A percentile compares a stretch with the other conserved stretches of the same genome.
These are phyloP conservation scores for Caranx ignobilis DNA, from an alignment of 2,113 vertebrate genomes.

Conservation along the genomic window DNA sequence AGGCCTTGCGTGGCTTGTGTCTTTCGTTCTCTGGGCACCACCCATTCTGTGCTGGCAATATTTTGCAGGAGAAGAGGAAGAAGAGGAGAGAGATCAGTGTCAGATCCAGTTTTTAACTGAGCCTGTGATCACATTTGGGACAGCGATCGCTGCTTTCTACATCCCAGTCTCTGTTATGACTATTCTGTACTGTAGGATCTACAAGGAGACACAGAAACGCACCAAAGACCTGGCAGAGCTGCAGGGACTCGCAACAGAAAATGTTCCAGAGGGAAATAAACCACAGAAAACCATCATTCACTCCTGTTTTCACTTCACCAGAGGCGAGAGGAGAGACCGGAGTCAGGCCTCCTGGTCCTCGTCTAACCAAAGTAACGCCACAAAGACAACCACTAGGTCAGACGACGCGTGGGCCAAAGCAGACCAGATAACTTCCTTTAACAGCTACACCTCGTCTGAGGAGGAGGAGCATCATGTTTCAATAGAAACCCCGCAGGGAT, in stretches of 20 bases:
- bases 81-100: slow-evolving; percentile 84
- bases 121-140: slow-evolving; percentile 97
- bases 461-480: slow-evolving; percentile 89
- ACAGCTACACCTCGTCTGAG: slow-evolving; percentile 92
- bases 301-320: slow-evolving; percentile 91
- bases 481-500: slow-evolving; percentile 86
- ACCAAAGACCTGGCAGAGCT: slow-evolving; percentile 97
- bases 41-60: slow-evolving; percentile 99
- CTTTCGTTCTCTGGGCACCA: slow-evolving; percentile 96
- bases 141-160: slow-evolving; percentile 98
- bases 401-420: slow-evolving; percentile 88
- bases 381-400: slow-evolving; percentile 85
- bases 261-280: slow-evolving; percentile 84
- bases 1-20: slow-evolving; percentile 95
- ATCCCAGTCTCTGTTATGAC: slow-evolving; percentile 98
- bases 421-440: slow-evolving; percentile 91
- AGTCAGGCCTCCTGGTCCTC: slow-evolving; percentile 95
- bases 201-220: slow-evolving; percentile 96
- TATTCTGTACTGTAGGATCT: slow-evolving; percentile 97
- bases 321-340: slow-evolving; percentile 83
- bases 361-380: slow-evolving; percentile 90
- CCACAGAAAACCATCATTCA: slow-evolving; percentile 87
- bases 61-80: slow-evolving; percentile 83
- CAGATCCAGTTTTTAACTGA: slow-evolving; percentile 97
- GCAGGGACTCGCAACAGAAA: slow-evolving; percentile 89